Conservation (phyloP, 2,113 vertebrate genomes). For the Scomber japonicus region DNA sequence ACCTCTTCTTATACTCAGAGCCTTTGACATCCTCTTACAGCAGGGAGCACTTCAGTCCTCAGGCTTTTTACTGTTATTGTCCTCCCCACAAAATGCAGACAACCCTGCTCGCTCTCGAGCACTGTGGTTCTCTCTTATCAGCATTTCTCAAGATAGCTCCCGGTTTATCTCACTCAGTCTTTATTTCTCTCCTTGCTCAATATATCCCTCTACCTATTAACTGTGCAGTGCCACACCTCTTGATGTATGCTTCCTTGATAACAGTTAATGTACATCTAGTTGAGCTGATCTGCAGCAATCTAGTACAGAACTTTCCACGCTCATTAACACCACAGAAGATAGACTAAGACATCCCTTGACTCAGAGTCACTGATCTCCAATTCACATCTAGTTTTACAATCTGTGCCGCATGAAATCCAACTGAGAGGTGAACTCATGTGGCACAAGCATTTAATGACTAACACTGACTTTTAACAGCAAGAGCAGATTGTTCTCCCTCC, state of each 20-base stretch:
- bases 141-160: neutral
- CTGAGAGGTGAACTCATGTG: constrained; percentile 38
- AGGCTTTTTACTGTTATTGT: constrained; percentile 40
- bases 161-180: neutral
- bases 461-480: neutral
- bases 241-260: neutral
- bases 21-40: constrained; percentile 28
- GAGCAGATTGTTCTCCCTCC: constrained; percentile 45
- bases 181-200: neutral
- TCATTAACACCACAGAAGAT: constrained; percentile 41
- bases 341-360: constrained; percentile 33
- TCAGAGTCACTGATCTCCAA: neutral
- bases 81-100: constrained; percentile 19
- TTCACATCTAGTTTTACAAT: constrained; percentile 42
- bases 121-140: constrained; percentile 21
- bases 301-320: constrained; percentile 9
- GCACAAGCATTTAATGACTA: constrained; percentile 42
- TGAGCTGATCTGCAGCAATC: constrained; percentile 44
- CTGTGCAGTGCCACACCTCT: neutral
- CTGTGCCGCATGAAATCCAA: constrained; percentile 31
- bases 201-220: constrained; percentile 4
- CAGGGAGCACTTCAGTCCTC: constrained; percentile 34
- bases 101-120: constrained; percentile 3
- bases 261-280: constrained; percentile 50
- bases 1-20: constrained; percentile 9